Evolutionary conservation across 1,140 invertebrate genomes (phyloP), one percentile per base, ranked within the genome.

Genomic region (Tetramorium parvispinum): DNA sequence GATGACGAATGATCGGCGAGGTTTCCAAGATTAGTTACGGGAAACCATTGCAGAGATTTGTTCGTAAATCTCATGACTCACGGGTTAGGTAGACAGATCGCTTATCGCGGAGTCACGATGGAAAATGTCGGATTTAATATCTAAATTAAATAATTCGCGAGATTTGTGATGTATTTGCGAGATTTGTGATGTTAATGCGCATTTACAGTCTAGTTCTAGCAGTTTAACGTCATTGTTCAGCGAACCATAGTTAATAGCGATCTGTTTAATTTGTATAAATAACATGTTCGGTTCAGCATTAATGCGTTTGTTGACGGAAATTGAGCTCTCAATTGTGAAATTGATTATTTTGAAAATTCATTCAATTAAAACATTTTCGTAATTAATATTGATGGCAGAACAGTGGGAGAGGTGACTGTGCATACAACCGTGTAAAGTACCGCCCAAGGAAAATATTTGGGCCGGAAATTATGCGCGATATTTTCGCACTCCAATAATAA

Each of bases 401-500:
- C 40, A 3, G 46, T 16, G 8, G 40, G 18, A 3, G 11, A 32
- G 13, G 37, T 61, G 37, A 8, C 21, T 10, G 24, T 32, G 43
- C 24, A 21, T 2, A 37, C 37, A 43, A 18, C 37, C 16, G 21
- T 18, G 27, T 24, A 24, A 59, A 83, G 32, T 37, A n/a, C 40
- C 68, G 21, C 7, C 51, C 13, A 59, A 75, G 55, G 21, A 37
- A 85, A 75, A 78, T 71, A 87, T 89, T 87, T 70, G 43, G 55
- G 32, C 68, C 57, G 88, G 46, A 63, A 68, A 57, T 89, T 88
- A 88, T 32, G 55, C 16, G 81, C 68, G 65, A 71, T 68, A 87
- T 89, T 85, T 89, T 85, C 65, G 70, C 77, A 63, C 86, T 76
- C 49, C 70, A 57, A 40, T 76, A 90, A 87, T 88, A 88, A 91